Evolutionary conservation across 1,140 invertebrate species (phyloP).

Genomic region (Drosophila sulfurigaster): DNA sequence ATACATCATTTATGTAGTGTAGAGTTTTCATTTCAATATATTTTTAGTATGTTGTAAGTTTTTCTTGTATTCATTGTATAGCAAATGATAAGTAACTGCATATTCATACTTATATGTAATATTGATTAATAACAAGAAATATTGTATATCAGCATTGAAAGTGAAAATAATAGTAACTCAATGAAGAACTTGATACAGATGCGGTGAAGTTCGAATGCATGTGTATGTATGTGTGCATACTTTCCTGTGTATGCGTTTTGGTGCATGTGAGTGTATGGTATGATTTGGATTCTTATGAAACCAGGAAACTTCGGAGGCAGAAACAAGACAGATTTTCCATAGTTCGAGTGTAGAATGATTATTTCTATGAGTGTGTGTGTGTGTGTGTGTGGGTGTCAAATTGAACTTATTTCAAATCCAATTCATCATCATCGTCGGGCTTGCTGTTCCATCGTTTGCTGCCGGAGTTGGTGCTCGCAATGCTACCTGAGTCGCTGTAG

Average conservation of each 20-base stretch:
- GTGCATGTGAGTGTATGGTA: too few species aligned
- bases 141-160: conserved; percentile 32
- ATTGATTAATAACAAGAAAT: conserved; percentile 56
- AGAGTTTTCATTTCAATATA: conserved; percentile 48
- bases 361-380: conserved; percentile 9
- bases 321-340: conserved; percentile 65
- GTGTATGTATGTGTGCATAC: conserved; percentile 3
- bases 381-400: not conserved
- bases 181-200: conserved; percentile 32
- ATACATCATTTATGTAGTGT: conserved; percentile 67
- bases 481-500: conserved; percentile 74
- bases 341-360: conserved; percentile 26
- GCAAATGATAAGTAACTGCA: conserved; percentile 47
- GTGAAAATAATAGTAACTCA: conserved; percentile 67
- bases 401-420: conserved; percentile 77
- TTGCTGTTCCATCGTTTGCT: conserved; percentile 59
- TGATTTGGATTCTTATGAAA: conserved; percentile 70
- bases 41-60: conserved; percentile 10
- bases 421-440: conserved; percentile 76
- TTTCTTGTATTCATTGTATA: not conserved
- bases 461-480: conserved; percentile 61
- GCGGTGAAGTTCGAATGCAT: conserved; percentile 31
- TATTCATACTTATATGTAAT: conserved; percentile 21
- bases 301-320: conserved; percentile 85
- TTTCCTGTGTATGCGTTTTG: not conserved